phyloP scores from a whole-genome alignment of 2,113 vertebrate genomes.

The Oreochromis niloticus region DNA sequence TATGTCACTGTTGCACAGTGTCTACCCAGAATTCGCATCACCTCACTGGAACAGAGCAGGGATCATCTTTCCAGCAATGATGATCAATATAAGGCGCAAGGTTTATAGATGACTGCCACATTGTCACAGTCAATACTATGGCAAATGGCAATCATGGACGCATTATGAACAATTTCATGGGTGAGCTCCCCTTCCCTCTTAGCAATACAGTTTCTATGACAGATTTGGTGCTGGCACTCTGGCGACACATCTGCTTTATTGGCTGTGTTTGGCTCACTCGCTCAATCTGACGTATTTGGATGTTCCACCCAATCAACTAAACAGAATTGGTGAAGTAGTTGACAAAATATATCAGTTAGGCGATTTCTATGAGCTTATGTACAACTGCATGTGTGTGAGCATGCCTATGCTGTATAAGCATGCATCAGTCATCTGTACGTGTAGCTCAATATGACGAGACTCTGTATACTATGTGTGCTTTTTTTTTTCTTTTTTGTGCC shows the following conservation, averaged over 20 bases:
- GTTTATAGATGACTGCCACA: slow-evolving; percentile 50
- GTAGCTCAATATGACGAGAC: not conserved
- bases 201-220: slow-evolving; percentile 60
- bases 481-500: not conserved
- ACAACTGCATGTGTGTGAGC: not conserved
- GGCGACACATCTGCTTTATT: slow-evolving; percentile 55
- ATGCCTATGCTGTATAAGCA: not conserved
- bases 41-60: not conserved
- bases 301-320: slow-evolving; percentile 40
- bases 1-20: not conserved
- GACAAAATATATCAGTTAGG: slow-evolving; percentile 33
- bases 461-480: not conserved
- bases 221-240: slow-evolving; percentile 47
- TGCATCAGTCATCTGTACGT: not conserved
- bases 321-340: not conserved
- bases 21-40: slow-evolving; percentile 27
- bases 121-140: slow-evolving; percentile 64
- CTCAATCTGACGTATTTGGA: slow-evolving; percentile 35
- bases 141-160: slow-evolving; percentile 66
- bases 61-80: slow-evolving; percentile 36
- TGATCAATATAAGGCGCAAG: slow-evolving; percentile 54
- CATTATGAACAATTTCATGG: slow-evolving; percentile 75
- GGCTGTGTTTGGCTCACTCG: slow-evolving; percentile 34
- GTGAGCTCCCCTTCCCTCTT: slow-evolving; percentile 55
- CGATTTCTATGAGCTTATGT: not conserved